A percentile compares a stretch with the other conserved stretches of the same genome.
Evolutionary conservation across 2,113 vertebrate genomes (phyloP).

Genomic region (Solea senegalensis): DNA sequence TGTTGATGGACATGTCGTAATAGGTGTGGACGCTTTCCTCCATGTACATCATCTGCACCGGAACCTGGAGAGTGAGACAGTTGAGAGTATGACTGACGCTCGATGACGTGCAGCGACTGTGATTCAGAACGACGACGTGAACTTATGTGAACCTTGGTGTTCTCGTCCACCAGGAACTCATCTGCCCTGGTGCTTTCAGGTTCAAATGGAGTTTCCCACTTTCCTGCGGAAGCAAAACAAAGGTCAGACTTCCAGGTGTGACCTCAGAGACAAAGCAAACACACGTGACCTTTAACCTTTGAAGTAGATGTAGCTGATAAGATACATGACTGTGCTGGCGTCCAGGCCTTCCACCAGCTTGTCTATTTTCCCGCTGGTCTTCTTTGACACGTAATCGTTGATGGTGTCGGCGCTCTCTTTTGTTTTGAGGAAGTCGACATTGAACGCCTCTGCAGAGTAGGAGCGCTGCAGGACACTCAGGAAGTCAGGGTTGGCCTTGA

Average conservation of each 20-base stretch:
- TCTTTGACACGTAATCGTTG: conserved; percentile 65
- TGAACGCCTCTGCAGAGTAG: conserved; percentile 68
- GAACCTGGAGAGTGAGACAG: conserved; percentile 53
- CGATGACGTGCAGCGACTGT: background rate
- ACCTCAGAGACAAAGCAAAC: background rate
- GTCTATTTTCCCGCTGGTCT: conserved; percentile 75
- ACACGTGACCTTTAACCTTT: conserved; percentile 68
- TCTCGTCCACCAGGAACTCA: conserved; percentile 65
- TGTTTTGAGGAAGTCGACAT: conserved; percentile 62
- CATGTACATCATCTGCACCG: conserved; percentile 80
- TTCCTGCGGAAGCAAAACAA: conserved; percentile 66
- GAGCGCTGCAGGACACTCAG: conserved; percentile 63
- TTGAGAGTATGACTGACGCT: background rate
- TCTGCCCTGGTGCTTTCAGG: conserved; percentile 38
- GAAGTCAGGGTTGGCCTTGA: conserved; percentile 55
- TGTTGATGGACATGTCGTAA: conserved; percentile 78
- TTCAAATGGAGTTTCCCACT: conserved; percentile 75
- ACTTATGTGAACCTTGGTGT: conserved; percentile 60
- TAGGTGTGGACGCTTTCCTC: conserved; percentile 29
- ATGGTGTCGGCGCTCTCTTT: conserved; percentile 57
- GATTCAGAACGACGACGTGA: background rate
- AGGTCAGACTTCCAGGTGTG: background rate
- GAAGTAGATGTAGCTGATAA: conserved; percentile 80
- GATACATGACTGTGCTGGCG: conserved; percentile 69
- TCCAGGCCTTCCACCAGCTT: conserved; percentile 66